Base-by-base conservation (phyloP, 1,140 invertebrate species). In the Drosophila orena region DNA sequence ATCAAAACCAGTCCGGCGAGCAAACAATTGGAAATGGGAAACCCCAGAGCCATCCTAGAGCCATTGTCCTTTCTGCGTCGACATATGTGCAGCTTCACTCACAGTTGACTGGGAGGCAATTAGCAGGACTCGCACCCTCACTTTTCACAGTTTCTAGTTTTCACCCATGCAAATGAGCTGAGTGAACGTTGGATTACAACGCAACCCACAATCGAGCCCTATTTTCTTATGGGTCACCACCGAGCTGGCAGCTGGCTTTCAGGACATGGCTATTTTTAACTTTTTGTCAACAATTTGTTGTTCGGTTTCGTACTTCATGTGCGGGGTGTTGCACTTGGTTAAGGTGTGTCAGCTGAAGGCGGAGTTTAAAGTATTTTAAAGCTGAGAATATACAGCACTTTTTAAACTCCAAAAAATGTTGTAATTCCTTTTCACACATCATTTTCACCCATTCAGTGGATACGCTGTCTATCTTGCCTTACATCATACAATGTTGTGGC, bases 61-160 rank as follows among this genome's bases (percentile, higher is more conserved):
- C 52, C 60, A 65, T 73, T 68, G 55, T 73, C 71, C 59, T 71
- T 38, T 38, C 30, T 10, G 7, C n/a, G 50, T 4, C 43, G 64
- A 72, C 81, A 86, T 86, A 88, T 86, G 81, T 49, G 52, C 84
- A 83, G 79, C 85, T 86, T 90, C 86, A 90, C 75, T 90, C 86
- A 90, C 75, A 90, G 84, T 70, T 86, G 55, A 89, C 72, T 77
- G 61, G 59, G 15, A 44, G 44, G 53, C 81, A 90, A 85, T 86
- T 86, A 78, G 58, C 65, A 55, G 49, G 42, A 55, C 55, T 73
- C 72, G 75, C 81, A 84, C 76, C 81, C 78, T 68, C 77, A 34
- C 30, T 37, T 30, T 30, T 30, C 30, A 30, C 8, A 37, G 17
- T 10, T 42, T 47, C 53, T 42, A 47, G 50, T 43, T 57, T 58